Evolutionary conservation across 2,797 vertebrate species (phyloP).

Genomic region (Scomberomorus guttatus): DNA sequence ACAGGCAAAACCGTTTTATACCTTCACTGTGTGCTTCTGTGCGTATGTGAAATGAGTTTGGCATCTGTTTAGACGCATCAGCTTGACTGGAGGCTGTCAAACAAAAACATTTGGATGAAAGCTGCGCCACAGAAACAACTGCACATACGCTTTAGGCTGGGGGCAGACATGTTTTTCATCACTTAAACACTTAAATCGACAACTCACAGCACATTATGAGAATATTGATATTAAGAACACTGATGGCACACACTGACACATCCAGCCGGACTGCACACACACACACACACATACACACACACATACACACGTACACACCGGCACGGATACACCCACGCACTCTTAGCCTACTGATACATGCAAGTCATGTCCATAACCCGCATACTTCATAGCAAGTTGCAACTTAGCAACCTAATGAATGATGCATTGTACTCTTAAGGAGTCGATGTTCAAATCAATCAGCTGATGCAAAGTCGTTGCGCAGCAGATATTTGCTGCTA

Average conservation of each 20-base stretch:
- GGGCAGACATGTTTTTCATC: slow-evolving; percentile 14
- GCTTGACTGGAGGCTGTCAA: slow-evolving; percentile 51
- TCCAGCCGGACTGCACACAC: slow-evolving; percentile 50
- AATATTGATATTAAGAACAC: slow-evolving; percentile 39
- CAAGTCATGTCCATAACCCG: slow-evolving; percentile 78
- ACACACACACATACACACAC: slow-evolving; percentile 15
- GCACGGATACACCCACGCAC: slow-evolving; percentile 82
- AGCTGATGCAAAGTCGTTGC: slow-evolving; percentile 65
- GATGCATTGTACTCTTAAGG: slow-evolving; percentile 13
- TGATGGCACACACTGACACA: slow-evolving; percentile 44
- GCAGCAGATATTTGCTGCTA: slow-evolving; percentile 64
- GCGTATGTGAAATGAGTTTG: slow-evolving; percentile 37
- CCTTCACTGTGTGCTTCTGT: slow-evolving; percentile 22
- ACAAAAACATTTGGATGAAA: slow-evolving; percentile 72
- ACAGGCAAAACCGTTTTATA: neutral
- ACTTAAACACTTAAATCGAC: slow-evolving; percentile 44
- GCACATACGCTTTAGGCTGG: slow-evolving; percentile 6
- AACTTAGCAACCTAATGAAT: slow-evolving; percentile 62
- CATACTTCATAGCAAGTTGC: slow-evolving; percentile 62
- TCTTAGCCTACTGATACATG: slow-evolving; percentile 72
- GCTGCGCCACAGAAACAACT: slow-evolving; percentile 74
- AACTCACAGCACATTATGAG: slow-evolving; percentile 26
- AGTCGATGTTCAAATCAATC: slow-evolving; percentile 21
- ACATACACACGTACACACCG: slow-evolving; percentile 64
- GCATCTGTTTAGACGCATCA: slow-evolving; percentile 52